phyloP scores from a whole-genome alignment of 2,797 vertebrate species.

The Myotis pilosus region DNA sequence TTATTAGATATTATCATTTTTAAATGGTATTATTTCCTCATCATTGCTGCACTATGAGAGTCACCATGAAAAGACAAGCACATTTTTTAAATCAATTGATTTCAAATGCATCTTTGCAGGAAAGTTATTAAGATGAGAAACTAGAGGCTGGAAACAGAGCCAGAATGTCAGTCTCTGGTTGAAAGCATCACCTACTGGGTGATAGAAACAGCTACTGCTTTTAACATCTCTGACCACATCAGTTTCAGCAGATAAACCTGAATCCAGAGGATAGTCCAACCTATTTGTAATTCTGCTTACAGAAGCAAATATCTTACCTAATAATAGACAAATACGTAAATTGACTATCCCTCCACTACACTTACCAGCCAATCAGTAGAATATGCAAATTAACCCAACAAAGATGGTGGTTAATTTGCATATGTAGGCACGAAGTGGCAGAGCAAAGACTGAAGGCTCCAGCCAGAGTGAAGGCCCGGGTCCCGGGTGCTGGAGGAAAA shows the following conservation, averaged over 20 bases:
- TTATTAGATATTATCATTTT: neutral
- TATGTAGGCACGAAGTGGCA: too few relatives aligned
- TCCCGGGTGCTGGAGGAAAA: too few relatives aligned
- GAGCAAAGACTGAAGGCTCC: too few relatives aligned
- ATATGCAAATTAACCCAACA: too few relatives aligned
- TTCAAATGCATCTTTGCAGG: conserved; percentile 4
- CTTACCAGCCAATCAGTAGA: too few relatives aligned
- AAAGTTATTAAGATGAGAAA: neutral
- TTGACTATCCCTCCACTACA: too few relatives aligned
- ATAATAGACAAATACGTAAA: too few relatives aligned
- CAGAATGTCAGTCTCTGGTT: neutral
- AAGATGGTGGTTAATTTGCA: too few relatives aligned
- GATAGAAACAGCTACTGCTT: neutral
- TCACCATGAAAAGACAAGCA: neutral
- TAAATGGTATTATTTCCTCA: neutral
- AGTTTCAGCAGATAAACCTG: neutral
- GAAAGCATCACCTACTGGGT: conserved; percentile 78
- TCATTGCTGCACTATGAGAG: neutral
- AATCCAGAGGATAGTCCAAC: neutral
- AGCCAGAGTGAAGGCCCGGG: too few relatives aligned
- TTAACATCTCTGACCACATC: neutral
- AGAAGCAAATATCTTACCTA: neutral
- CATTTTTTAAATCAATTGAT: conserved; percentile 8
- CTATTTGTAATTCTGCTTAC: neutral
- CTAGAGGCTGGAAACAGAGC: neutral